These are phyloP conservation scores for Eudemis profundana DNA, from an alignment of 2,888 invertebrate species.

Conservation along the genomic window DNA sequence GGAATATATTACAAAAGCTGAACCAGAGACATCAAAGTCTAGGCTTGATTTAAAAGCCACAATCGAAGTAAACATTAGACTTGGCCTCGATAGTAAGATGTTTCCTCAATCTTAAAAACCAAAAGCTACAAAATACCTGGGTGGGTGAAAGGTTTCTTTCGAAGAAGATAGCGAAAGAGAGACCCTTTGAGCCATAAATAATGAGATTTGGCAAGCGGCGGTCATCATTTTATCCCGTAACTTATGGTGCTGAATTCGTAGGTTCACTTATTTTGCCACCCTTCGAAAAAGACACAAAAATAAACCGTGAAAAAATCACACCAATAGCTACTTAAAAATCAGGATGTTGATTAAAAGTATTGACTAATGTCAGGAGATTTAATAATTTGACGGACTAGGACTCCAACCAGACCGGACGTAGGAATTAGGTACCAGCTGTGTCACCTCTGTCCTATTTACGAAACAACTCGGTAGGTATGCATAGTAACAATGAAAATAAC, in stretches of 20 bases:
- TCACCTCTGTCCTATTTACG: not conserved
- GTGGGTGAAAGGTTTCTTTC: slow-evolving; percentile 53
- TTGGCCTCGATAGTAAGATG: slow-evolving; percentile 8
- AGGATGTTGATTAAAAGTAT: not conserved
- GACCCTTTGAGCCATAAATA: slow-evolving; percentile 71
- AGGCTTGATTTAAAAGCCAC: too few species aligned
- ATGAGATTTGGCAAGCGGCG: slow-evolving; percentile 65
- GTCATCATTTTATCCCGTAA: slow-evolving; percentile 65
- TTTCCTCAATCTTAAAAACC: slow-evolving; percentile 47
- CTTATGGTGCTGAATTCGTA: slow-evolving; percentile 59
- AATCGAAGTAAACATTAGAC: too few species aligned
- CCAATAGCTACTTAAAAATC: not conserved
- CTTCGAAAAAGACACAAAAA: slow-evolving; percentile 24
- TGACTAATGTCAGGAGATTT: not conserved
- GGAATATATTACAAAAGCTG: too few species aligned
- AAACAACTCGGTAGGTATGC: not conserved
- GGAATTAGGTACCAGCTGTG: slow-evolving; percentile 12
- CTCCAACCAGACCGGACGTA: slow-evolving; percentile 18
- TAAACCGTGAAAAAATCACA: too few species aligned
- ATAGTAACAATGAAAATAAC: not conserved
- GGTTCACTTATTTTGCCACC: slow-evolving; percentile 52
- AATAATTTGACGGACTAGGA: not conserved
- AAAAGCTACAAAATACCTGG: slow-evolving; percentile 47
- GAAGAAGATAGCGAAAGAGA: slow-evolving; percentile 61
- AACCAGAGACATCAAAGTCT: too few species aligned